Conservation (phyloP, 1,140 invertebrate genomes). For the Vanessa tameamea region DNA sequence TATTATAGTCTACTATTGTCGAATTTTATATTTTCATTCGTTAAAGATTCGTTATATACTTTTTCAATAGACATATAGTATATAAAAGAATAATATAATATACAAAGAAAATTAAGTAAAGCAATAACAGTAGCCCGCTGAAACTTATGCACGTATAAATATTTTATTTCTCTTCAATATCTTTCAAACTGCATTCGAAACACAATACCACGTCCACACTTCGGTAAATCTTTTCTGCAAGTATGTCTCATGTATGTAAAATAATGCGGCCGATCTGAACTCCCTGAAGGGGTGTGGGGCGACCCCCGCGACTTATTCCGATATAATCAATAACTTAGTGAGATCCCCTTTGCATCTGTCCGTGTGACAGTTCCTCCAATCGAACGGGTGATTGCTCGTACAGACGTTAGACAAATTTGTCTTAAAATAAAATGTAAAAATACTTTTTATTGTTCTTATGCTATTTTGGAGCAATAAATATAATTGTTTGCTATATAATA, state of each 20-base stretch:
- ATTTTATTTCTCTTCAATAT: constrained; percentile 28
- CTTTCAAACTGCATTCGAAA: constrained; percentile 34
- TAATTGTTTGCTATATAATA: too few relatives aligned
- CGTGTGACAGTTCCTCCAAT: constrained; percentile 76
- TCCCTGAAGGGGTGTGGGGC: constrained; percentile 47
- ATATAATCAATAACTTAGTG: constrained; percentile 81
- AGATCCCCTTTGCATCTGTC: constrained; percentile 79
- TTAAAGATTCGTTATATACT: too few relatives aligned
- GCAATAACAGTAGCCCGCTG: constrained; percentile 15
- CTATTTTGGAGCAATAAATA: too few relatives aligned
- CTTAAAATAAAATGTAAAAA: constrained; percentile 1
- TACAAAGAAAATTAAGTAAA: constrained; percentile 3
- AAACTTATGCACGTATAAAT: constrained; percentile 22
- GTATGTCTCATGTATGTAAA: constrained; percentile 79
- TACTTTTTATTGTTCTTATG: not conserved
- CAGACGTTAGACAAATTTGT: constrained; percentile 31
- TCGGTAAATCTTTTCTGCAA: constrained; percentile 64
- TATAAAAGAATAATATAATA: not conserved
- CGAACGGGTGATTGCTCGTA: constrained; percentile 49
- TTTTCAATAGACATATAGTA: too few relatives aligned
- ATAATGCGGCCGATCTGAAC: constrained; percentile 76
- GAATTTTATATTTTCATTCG: too few relatives aligned
- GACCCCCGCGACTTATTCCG: constrained; percentile 74
- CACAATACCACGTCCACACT: constrained; percentile 43
- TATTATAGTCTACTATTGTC: too few relatives aligned